phyloP scores from a whole-genome alignment of 92 coral and sea anemone genomes.

The Virgularia gustaviana region DNA sequence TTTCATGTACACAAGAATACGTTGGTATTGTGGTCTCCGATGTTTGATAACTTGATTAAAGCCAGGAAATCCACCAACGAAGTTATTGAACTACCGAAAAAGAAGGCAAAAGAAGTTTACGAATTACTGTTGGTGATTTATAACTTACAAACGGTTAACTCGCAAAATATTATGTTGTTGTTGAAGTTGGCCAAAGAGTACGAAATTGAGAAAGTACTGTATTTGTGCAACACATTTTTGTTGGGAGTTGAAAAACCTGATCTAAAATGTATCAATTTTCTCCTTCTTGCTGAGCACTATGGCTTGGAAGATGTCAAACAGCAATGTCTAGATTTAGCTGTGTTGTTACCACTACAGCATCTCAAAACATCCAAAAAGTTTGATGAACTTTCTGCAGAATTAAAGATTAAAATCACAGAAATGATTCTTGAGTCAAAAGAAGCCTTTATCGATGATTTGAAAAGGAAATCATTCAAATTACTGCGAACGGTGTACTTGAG shows the following conservation, averaged over 20 bases:
- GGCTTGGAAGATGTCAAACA: constrained; percentile 36
- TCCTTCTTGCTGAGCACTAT: constrained; percentile 28
- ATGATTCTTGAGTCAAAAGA: constrained; percentile 1
- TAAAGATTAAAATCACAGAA: constrained; percentile 22
- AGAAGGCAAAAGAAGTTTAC: constrained; percentile 32
- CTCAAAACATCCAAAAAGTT: constrained; percentile 22
- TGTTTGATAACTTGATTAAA: constrained; percentile 29
- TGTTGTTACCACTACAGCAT: constrained; percentile 11
- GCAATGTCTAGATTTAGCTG: constrained; percentile 25
- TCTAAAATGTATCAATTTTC: constrained; percentile 33
- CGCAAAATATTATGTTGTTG: constrained; percentile 31
- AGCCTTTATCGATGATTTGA: constrained; percentile 6
- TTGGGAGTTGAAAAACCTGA: constrained; percentile 32
- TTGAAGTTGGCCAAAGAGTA: constrained; percentile 30
- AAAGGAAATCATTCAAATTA: constrained; percentile 20
- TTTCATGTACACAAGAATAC: constrained; percentile 37
- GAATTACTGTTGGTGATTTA: constrained; percentile 27
- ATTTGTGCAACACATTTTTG: constrained; percentile 31
- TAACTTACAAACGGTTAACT: constrained; percentile 19
- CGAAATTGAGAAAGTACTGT: constrained; percentile 33
- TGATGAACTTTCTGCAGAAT: constrained; percentile 15
- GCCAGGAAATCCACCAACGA: constrained; percentile 29
- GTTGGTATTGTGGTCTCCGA: constrained; percentile 30
- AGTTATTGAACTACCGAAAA: constrained; percentile 29
- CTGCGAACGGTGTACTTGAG: constrained; percentile 29